Evolutionary conservation across 2,888 invertebrate species (phyloP).

Genomic region (Xestoiulus laeticollis): DNA sequence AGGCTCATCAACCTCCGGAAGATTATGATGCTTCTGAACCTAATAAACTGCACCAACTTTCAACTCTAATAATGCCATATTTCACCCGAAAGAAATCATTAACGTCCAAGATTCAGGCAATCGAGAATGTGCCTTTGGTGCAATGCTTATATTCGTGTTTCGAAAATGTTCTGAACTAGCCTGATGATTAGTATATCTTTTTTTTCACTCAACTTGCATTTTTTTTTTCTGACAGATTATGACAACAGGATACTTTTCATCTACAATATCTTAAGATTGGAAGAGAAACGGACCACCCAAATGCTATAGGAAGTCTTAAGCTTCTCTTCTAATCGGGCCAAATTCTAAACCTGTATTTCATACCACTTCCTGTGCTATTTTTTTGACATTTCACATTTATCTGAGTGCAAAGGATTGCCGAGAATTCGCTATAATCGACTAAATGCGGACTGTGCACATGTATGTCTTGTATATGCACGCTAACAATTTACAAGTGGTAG

Average conservation of each 20-base stretch:
- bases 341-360: conserved; percentile 39
- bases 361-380: conserved; percentile 14
- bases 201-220: not conserved
- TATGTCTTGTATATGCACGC: not conserved
- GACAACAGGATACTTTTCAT: conserved; percentile 34
- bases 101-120: not conserved
- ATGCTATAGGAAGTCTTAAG: not conserved
- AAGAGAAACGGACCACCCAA: not conserved
- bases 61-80: conserved; percentile 11
- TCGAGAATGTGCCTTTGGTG: not conserved
- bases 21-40: conserved; percentile 18
- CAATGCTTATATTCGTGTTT: not conserved
- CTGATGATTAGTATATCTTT: not conserved
- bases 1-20: conserved; percentile 12
- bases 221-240: not conserved
- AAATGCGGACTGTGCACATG: not conserved
- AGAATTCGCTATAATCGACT: not conserved
- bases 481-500: not conserved
- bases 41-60: conserved; percentile 22
- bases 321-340: not conserved
- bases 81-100: conserved; percentile 7
- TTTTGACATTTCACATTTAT: not conserved
- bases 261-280: not conserved
- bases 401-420: conserved; percentile 18
- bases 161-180: not conserved